These are phyloP conservation scores for Pharmacophagus antenor DNA, from an alignment of 2,888 invertebrate genomes.

Conservation along the genomic window DNA sequence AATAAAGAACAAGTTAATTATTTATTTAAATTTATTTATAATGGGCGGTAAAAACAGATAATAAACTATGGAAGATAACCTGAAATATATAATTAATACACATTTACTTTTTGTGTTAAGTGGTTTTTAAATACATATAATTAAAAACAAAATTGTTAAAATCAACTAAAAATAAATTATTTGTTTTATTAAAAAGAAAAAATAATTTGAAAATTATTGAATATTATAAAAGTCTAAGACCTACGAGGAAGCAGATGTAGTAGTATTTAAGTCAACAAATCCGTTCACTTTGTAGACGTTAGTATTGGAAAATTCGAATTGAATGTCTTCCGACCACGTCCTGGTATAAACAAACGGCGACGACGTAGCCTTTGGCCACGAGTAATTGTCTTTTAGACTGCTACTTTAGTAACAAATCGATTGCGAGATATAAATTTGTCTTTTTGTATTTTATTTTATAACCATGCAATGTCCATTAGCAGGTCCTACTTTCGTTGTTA, in stretches of 20 bases:
- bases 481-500: no score
- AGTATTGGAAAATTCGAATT: constrained; percentile 60
- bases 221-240: background rate
- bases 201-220: background rate
- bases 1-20: background rate
- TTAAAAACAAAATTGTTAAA: no score
- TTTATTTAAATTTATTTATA: no score
- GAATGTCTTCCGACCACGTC: constrained; percentile 53
- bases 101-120: no score
- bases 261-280: constrained; percentile 53
- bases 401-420: constrained; percentile 33
- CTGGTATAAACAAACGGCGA: constrained; percentile 46
- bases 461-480: no score
- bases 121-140: no score
- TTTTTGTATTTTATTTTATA: background rate
- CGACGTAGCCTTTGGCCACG: constrained; percentile 25
- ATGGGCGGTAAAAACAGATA: no score
- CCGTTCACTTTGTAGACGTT: constrained; percentile 48
- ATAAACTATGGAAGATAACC: no score
- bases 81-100: no score
- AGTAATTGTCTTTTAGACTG: constrained; percentile 48
- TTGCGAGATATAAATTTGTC: background rate
- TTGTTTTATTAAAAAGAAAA: no score
- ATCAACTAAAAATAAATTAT: no score
- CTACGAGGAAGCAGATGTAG: background rate